These are phyloP conservation scores for Sus cebifrons DNA, from an alignment of 2,797 vertebrate genomes.

Conservation along the genomic window DNA sequence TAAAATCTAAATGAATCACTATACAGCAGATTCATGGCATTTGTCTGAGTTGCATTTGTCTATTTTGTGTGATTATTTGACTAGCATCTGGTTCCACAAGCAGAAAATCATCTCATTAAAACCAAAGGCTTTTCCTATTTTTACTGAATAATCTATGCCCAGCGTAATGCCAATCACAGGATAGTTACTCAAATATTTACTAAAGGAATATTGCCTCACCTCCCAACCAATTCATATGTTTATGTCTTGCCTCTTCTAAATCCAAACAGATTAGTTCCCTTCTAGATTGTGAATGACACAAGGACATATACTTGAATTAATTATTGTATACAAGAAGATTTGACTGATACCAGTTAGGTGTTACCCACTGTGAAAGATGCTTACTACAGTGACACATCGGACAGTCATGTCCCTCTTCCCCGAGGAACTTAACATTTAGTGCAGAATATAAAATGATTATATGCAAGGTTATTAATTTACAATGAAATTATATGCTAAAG, in stretches of 20 bases:
- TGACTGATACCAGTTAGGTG: neutral
- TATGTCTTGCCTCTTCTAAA: neutral
- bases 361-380: conserved; percentile 29
- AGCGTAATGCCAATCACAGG: neutral
- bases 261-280: neutral
- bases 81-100: neutral
- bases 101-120: conserved; percentile 7
- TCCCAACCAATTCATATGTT: neutral
- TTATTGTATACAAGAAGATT: conserved; percentile 5
- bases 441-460: conserved; percentile 35
- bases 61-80: conserved; percentile 23
- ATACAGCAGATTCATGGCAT: neutral
- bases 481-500: neutral
- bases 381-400: neutral
- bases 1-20: neutral
- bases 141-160: neutral
- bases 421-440: neutral
- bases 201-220: neutral
- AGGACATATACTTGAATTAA: neutral
- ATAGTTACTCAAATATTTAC: conserved; percentile 7
- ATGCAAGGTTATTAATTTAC: neutral
- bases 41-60: neutral
- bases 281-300: neutral
- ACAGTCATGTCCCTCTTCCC: neutral
- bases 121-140: neutral